phyloP scores from a whole-genome alignment of 2,888 invertebrate genomes.

The Ophraella communa region DNA sequence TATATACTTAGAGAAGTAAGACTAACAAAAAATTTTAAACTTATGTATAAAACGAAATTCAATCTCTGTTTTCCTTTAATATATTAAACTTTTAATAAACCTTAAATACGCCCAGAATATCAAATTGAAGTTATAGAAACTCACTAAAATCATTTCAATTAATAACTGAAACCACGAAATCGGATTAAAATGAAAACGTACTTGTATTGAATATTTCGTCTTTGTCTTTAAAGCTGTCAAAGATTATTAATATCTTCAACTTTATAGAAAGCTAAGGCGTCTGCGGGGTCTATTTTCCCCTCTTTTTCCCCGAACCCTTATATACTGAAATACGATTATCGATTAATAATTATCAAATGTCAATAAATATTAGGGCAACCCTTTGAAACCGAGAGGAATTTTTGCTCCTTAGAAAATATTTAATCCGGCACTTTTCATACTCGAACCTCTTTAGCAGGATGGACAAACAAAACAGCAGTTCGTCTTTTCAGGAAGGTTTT shows the following conservation, averaged over 20 bases:
- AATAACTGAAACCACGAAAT: conserved; percentile 20
- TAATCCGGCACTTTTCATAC: conserved; percentile 8
- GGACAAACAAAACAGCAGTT: not conserved
- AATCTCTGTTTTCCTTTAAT: not conserved
- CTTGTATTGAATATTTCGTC: conserved; percentile 44
- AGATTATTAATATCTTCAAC: conserved; percentile 48
- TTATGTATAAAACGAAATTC: too few relatives aligned
- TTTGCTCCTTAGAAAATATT: conserved; percentile 23
- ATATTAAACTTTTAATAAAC: not conserved
- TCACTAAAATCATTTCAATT: conserved; percentile 26
- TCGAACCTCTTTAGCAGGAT: not conserved
- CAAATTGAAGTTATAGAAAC: conserved; percentile 23
- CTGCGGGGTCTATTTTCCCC: conserved; percentile 13
- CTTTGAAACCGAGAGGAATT: conserved; percentile 24
- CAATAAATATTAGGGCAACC: conserved; percentile 37
- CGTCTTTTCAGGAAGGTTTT: not conserved
- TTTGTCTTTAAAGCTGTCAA: conserved; percentile 51
- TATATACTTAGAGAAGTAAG: too few relatives aligned
- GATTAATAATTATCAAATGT: conserved; percentile 40
- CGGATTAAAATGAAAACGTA: conserved; percentile 43
- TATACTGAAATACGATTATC: conserved; percentile 32
- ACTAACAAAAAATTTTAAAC: too few relatives aligned
- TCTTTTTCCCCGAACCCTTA: not conserved
- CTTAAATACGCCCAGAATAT: not conserved
- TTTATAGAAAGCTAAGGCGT: conserved; percentile 26